These are phyloP conservation scores for Archivesica marissinica DNA, from an alignment of 1,140 invertebrate genomes.

Conservation along the genomic window DNA sequence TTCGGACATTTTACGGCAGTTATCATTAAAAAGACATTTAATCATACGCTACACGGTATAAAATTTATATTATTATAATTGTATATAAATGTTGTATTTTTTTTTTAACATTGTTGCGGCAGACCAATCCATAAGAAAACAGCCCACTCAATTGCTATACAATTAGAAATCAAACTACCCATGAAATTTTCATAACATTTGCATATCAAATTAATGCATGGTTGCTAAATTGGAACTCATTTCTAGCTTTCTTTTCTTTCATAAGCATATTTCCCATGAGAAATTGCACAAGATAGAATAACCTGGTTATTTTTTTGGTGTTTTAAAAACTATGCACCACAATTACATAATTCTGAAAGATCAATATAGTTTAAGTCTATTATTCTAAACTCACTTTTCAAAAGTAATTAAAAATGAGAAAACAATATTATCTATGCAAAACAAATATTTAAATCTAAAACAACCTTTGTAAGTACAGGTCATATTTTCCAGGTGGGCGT, in stretches of 20 bases:
- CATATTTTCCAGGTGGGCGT: constrained; percentile 38
- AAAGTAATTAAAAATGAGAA: constrained; percentile 41
- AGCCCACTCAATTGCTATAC: neutral
- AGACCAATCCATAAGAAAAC: neutral
- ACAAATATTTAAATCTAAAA: constrained; percentile 2
- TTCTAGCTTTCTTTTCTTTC: too few species aligned
- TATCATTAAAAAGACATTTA: constrained; percentile 45
- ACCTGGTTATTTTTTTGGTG: too few species aligned
- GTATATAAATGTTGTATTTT: neutral
- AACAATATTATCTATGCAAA: constrained; percentile 43
- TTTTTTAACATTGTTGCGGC: neutral
- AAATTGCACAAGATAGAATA: neutral
- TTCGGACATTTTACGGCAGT: neutral
- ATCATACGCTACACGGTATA: neutral
- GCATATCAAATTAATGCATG: neutral
- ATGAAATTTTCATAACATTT: neutral
- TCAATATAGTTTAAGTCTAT: too few species aligned
- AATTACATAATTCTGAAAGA: constrained; percentile 32
- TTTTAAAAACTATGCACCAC: too few species aligned
- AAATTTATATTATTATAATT: constrained; percentile 18
- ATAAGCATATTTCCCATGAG: constrained; percentile 23
- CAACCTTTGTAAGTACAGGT: neutral
- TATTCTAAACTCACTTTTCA: constrained; percentile 30
- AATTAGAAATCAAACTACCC: neutral
- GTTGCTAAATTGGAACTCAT: too few species aligned